phyloP scores from a whole-genome alignment of 2,797 vertebrate genomes.

The Melanotaenia pygmaea region DNA sequence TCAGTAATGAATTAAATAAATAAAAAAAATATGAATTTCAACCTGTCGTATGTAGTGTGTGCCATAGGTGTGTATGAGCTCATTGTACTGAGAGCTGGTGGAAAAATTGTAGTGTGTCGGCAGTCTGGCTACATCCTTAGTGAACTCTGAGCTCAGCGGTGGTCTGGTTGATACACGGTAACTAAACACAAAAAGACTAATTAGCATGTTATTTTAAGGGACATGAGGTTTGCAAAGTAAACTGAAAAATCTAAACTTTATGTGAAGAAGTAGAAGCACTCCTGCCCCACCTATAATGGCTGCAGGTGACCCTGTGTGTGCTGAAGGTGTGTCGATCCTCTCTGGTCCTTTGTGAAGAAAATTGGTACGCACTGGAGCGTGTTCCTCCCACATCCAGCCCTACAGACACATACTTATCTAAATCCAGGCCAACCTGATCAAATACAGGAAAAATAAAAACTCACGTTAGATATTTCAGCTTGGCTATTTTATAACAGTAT shows the following conservation, averaged over 20 bases:
- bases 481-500: too few species aligned
- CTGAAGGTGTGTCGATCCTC: slow-evolving; percentile 52
- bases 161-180: slow-evolving; percentile 30
- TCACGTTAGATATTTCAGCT: background rate
- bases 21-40: background rate
- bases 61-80: slow-evolving; percentile 32
- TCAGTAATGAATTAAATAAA: background rate
- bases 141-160: slow-evolving; percentile 43
- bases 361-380: slow-evolving; percentile 10
- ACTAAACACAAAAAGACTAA: slow-evolving; percentile 20
- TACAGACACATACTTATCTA: background rate
- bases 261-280: fast-evolving
- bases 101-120: slow-evolving; percentile 18
- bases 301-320: slow-evolving; percentile 43
- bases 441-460: background rate
- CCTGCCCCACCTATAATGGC: slow-evolving; percentile 44
- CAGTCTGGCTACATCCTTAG: slow-evolving; percentile 17
- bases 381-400: slow-evolving; percentile 14
- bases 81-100: background rate
- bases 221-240: background rate
- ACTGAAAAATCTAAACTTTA: background rate
- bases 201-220: background rate
- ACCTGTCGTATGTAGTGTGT: slow-evolving; percentile 54
- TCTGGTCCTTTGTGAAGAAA: background rate
- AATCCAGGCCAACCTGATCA: slow-evolving; percentile 24